phyloP scores from a whole-genome alignment of 2,888 invertebrate genomes.

The Geophilus truncorum region DNA sequence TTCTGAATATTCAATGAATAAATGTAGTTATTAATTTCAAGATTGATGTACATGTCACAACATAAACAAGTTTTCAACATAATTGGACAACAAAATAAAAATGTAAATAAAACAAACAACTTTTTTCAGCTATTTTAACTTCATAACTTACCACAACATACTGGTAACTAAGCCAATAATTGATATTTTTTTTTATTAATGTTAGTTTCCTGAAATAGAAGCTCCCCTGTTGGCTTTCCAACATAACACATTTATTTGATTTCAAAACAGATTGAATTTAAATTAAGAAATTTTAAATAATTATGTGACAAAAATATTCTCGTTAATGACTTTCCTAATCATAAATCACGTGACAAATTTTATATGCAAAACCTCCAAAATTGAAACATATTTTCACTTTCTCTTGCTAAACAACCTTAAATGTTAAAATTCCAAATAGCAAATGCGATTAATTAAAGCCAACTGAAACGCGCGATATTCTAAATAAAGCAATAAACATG shows the following conservation, averaged over 20 bases:
- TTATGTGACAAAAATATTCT: neutral
- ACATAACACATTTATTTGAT: neutral
- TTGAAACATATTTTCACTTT: neutral
- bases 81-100: neutral
- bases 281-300: neutral
- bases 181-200: neutral
- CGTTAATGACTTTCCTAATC: neutral
- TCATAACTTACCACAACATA: neutral
- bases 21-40: too few species aligned
- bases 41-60: neutral
- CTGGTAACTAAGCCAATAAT: neutral
- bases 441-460: neutral
- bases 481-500: constrained; percentile 12
- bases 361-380: neutral
- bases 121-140: neutral
- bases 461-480: neutral
- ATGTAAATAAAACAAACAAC: neutral
- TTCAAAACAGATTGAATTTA: neutral
- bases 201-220: neutral
- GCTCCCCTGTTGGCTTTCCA: neutral
- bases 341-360: neutral
- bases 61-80: neutral
- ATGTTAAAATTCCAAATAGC: neutral
- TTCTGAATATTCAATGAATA: too few species aligned
- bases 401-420: neutral